phyloP scores from a whole-genome alignment of 30 jellyfish, hydroid and myxozoan genomes.

The Chironex yamaguchii region DNA sequence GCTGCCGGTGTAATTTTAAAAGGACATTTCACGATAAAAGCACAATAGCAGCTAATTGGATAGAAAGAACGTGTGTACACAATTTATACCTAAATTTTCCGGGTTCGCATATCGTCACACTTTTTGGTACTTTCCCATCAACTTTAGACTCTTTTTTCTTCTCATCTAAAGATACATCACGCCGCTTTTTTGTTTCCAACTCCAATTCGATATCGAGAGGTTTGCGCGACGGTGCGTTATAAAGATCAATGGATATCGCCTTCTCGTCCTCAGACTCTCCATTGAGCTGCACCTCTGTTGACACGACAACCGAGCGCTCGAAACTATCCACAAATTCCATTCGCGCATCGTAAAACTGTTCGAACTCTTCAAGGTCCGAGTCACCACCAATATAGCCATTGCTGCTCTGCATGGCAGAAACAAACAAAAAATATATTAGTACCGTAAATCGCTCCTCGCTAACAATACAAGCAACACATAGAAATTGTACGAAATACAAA shows the following conservation, averaged over 20 bases:
- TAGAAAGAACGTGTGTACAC: too few relatives aligned
- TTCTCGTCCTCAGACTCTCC: conserved; percentile 31
- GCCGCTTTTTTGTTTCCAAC: neutral
- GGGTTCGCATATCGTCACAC: neutral
- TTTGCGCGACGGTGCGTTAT: neutral
- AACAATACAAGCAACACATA: too few relatives aligned
- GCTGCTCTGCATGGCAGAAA: conserved; percentile 76
- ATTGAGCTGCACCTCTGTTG: conserved; percentile 68
- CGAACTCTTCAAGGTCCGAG: conserved; percentile 79
- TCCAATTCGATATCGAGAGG: too few relatives aligned
- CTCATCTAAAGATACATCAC: too few relatives aligned
- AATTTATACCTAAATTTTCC: neutral
- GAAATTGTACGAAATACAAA: too few relatives aligned
- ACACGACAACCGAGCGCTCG: conserved; percentile 66
- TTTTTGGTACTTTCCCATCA: neutral
- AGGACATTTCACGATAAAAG: too few relatives aligned
- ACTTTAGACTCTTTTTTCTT: neutral
- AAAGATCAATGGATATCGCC: neutral
- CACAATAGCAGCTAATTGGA: too few relatives aligned
- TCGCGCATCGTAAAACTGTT: conserved; percentile 93
- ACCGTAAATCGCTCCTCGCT: neutral
- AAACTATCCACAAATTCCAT: conserved; percentile 83
- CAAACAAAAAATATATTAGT: neutral
- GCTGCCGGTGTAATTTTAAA: too few relatives aligned
- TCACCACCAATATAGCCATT: conserved; percentile 64